Evolutionary conservation across 2,888 invertebrate genomes (phyloP).

Genomic region (Nomada hirtipes): DNA sequence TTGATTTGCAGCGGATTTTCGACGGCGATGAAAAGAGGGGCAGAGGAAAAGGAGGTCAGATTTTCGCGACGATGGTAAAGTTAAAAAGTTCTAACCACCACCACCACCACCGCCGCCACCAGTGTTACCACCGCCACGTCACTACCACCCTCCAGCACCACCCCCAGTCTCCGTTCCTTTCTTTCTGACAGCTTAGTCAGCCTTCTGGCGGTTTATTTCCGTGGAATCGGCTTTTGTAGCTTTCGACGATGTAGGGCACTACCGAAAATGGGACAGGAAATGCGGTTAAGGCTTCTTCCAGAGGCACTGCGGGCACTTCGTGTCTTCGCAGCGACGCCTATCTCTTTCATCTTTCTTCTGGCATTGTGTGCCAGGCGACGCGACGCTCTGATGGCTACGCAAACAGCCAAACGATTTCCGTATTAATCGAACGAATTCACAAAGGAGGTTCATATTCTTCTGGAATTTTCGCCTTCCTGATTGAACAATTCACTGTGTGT

Average conservation of each 20-base stretch:
- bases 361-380: constrained; percentile 38
- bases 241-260: constrained; percentile 63
- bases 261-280: constrained; percentile 70
- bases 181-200: constrained; percentile 64
- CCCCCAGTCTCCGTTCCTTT: constrained; percentile 28
- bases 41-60: constrained; percentile 55
- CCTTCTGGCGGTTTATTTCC: constrained; percentile 68
- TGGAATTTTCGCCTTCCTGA: background rate
- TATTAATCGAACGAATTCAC: constrained; percentile 33
- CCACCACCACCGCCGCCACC: background rate
- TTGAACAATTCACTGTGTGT: constrained; percentile 1
- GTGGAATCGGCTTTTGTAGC: constrained; percentile 69
- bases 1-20: constrained; percentile 65
- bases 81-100: constrained; percentile 53
- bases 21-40: constrained; percentile 9
- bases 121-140: background rate
- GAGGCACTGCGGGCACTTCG: constrained; percentile 53
- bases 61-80: constrained; percentile 61
- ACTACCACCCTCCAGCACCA: background rate
- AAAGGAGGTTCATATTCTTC: background rate
- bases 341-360: constrained; percentile 56
- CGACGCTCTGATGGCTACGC: constrained; percentile 28
- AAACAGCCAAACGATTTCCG: constrained; percentile 37
- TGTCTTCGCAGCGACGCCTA: constrained; percentile 52
- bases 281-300: constrained; percentile 69